Base-by-base conservation (phyloP, 2,113 vertebrate species). In the Acrocephalus arundinaceus region DNA sequence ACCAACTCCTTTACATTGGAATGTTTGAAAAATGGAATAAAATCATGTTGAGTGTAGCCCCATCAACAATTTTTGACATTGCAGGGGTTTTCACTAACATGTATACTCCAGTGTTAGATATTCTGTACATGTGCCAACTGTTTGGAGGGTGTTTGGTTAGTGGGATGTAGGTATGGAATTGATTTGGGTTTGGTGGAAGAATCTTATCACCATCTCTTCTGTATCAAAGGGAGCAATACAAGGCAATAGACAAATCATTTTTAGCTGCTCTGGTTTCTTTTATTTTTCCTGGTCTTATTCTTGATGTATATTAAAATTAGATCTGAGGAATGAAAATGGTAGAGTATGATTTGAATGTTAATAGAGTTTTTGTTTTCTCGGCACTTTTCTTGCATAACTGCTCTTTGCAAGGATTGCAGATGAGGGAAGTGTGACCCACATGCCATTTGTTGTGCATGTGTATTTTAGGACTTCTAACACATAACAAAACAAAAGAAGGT, bases 401-500 rank as follows among this genome's bases (percentile, higher is more conserved):
- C 85, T 93, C 74, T 92, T 95, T 94, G 88, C 79, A 63, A 90
- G 65, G 77, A 86, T 92, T 89, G 79, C 75, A 85, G 58, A 85
- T 90, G 83, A 91, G 41, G 70, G 45, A 83, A 62, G 49, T 2
- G 13, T 82, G 77, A 96, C 61, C 76, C 84, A 41, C 37, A 62
- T 94, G 66, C 52, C 6, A n/a, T 93, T 95, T 97, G 62, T 90
- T 82, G 80, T 94, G 76, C 11, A 6, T 92, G 22, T 88, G 70
- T 95, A 68, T 96, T 95, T 95, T 90, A 94, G 94, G 87, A 81
- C 84, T 92, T 96, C 74, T 96, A 96, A 91, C 78, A 73, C 9
- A 9, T 39, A 85, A 41, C 35, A 71, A 86, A 96, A 92, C 52
- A 93, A 96, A 96, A 90, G 81, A 89, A 97, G 91, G 90, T 91